Base-by-base conservation (phyloP, 2,888 invertebrate species). In the Junonia oenone region DNA sequence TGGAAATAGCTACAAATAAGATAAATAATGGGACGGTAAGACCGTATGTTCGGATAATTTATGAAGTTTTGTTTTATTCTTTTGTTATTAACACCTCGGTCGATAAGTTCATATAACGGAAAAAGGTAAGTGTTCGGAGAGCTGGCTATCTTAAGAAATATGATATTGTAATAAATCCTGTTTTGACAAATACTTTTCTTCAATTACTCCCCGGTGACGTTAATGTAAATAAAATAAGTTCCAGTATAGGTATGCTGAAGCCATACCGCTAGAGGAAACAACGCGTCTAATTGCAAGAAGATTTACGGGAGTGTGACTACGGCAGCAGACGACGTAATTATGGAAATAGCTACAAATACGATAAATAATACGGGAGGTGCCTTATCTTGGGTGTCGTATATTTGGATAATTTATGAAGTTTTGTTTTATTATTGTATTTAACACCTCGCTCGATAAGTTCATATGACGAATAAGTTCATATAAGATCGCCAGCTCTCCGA, bases 231-330 rank as follows among this genome's bases (percentile, higher is more conserved):
- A n/a, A n/a, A n/a, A n/a, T n/a, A n/a, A n/a, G n/a, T n/a, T n/a
- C n/a, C n/a, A n/a, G n/a, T n/a, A n/a, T n/a, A n/a, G n/a, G n/a
- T n/a, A n/a, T 67, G 67, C 68, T 68, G 67, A 62, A 68, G 63
- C 55, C 46, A 59, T 64, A 68, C 64, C 66, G 40, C 53, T 46
- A 33, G 45, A 51, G 51, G 45, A 51, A 45, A 65, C 67, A 59
- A 64, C 65, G 53, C 50, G 48, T 62, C 67, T 63, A 67, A 64
- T 68, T 57, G 60, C 33, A 2, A 31, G 1, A 46, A 51, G 60
- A 63, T 63, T 63, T 63, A 63, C 55, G 48, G 19, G 35, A 14
- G 45, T 53, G 29, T 48, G 46, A 47, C 47, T 45, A 48, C 59
- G 47, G 53, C 57, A 57, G 35, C 59, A 49, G 35, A 13, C n/a